Conservation (phyloP, 1,140 invertebrate species). For the Leptinotarsa undecemlineata region DNA sequence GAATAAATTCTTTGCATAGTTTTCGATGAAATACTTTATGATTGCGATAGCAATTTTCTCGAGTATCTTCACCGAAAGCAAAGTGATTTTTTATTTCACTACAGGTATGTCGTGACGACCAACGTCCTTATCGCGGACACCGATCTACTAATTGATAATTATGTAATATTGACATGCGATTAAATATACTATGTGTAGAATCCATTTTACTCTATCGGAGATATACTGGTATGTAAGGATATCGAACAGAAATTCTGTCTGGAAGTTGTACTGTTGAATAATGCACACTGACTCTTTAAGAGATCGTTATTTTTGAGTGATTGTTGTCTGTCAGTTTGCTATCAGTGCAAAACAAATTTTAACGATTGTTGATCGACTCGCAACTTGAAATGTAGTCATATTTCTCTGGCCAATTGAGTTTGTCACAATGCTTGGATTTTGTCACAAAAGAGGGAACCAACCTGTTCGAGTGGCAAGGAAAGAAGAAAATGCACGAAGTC, state of each 20-base stretch:
- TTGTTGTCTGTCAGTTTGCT: no score
- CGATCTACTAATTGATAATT: slow-evolving; percentile 17
- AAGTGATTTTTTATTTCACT: slow-evolving; percentile 3
- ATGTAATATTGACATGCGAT: slow-evolving; percentile 10
- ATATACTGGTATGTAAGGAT: background rate
- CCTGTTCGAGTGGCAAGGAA: no score
- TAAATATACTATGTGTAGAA: background rate
- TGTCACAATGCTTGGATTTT: no score
- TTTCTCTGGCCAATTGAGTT: no score
- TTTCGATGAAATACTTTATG: background rate
- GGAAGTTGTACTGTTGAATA: no score
- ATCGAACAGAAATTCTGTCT: background rate
- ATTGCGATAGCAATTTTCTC: slow-evolving; percentile 1
- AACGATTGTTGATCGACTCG: no score
- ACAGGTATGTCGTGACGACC: slow-evolving; percentile 10
- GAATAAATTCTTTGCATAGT: slow-evolving; percentile 3
- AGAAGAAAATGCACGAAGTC: no score
- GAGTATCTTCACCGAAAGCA: slow-evolving; percentile 9
- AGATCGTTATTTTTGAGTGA: no score
- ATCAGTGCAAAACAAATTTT: no score
- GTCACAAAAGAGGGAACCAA: no score
- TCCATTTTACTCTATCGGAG: slow-evolving; percentile 7
- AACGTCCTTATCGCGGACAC: background rate
- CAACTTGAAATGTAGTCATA: no score
- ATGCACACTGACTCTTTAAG: no score